Evolutionary conservation across 1,140 invertebrate genomes (phyloP), one percentile per base, ranked within the genome.

Genomic region (Drosophila watanabei): DNA sequence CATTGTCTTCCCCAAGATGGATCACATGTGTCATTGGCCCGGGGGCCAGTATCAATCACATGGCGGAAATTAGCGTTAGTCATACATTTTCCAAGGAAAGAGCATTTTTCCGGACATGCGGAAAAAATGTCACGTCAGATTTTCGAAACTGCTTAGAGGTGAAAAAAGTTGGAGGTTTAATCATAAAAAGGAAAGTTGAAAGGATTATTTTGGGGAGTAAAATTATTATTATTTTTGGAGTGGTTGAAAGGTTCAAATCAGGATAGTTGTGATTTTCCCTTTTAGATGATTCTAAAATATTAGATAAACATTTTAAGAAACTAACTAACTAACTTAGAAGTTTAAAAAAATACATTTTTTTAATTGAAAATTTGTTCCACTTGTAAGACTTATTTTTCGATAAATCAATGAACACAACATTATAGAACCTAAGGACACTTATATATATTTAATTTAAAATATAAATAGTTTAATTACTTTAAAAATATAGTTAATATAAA

Each of bases 51-150:
- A 71, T 71, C 68, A 71, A 71, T 71, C 83, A 87, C 63, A 51
- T 65, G 68, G 62, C 83, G 83, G 83, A 87, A 87, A 87, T 87
- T 87, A 87, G 80, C 83, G 71, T 87, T 87, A 86, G 73, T 85
- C 81, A 64, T 37, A 48, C 59, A 46, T 37, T 66, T 63, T 57
- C 64, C 30, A 20, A 20, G 54, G 20, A n/a, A 39, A 57, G 1
- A 35, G 20, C 16, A 20, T 70, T 68, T 68, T 32, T 39, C 48
- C 49, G 54, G 68, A 24, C 18, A 69, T 56, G 68, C 68, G 63
- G 41, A 57, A 71, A 69, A 71, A 69, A 69, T 69, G 68, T 37
- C 64, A 24, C 24, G 32, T 71, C 64, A 71, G 32, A 43, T 43
- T 37, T 18, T 28, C n/a, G 24, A 33, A 61, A 63, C 14, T 9